Evolutionary conservation across 2,888 invertebrate species (phyloP).

Genomic region (Tinea trinotella): DNA sequence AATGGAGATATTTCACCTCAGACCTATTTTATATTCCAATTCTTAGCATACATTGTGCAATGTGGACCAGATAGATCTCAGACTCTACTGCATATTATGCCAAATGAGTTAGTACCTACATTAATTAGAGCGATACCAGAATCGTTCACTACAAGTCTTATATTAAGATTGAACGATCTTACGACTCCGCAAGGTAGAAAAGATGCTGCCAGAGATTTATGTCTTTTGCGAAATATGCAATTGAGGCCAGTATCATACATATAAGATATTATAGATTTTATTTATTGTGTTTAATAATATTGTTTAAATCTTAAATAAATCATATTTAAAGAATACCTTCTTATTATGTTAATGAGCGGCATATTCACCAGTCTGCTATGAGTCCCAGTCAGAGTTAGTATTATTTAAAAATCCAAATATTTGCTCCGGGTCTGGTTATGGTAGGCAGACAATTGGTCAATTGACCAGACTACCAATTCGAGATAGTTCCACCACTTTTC

Average conservation of each 20-base stretch:
- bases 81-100: constrained; percentile 81
- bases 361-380: too few species aligned
- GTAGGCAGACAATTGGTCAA: too few species aligned
- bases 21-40: constrained; percentile 86
- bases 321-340: too few species aligned
- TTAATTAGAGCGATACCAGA: constrained; percentile 86
- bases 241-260: constrained; percentile 69
- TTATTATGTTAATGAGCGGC: too few species aligned
- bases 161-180: constrained; percentile 86
- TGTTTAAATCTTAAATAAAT: too few species aligned
- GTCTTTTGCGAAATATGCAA: constrained; percentile 86
- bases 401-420: too few species aligned
- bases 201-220: constrained; percentile 89
- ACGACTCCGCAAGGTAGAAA: constrained; percentile 82
- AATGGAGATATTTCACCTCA: constrained; percentile 88
- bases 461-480: too few species aligned
- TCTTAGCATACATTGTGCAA: constrained; percentile 81
- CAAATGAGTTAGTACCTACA: constrained; percentile 82
- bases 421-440: too few species aligned
- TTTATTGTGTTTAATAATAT: too few species aligned
- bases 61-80: constrained; percentile 82
- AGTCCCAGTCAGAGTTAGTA: too few species aligned
- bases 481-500: too few species aligned
- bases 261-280: too few species aligned
- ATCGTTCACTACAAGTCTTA: constrained; percentile 79